Percentiles rank a stretch among this genome's conserved stretches.
Evolutionary conservation across 92 coral and sea anemone genomes (phyloP).

Genomic region (Heteractis magnifica): DNA sequence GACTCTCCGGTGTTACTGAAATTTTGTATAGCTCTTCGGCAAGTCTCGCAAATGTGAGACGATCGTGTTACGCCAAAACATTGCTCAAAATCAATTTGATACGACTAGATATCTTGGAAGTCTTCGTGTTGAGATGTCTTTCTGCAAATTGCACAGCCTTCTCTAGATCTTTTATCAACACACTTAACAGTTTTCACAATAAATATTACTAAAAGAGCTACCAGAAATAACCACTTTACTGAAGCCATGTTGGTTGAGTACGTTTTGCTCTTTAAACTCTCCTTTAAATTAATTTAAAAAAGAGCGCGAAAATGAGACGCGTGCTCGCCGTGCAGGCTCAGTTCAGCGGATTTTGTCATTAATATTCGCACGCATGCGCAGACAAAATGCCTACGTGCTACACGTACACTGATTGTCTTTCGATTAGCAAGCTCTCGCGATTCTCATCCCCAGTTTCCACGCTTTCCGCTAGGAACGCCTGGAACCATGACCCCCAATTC

Average conservation of each 20-base stretch:
- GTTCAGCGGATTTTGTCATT: constrained; percentile 6
- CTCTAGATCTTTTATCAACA: neutral
- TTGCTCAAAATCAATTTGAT: neutral
- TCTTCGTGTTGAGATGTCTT: neutral
- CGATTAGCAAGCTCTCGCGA: too few relatives aligned
- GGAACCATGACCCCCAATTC: too few relatives aligned
- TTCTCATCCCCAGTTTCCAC: too few relatives aligned
- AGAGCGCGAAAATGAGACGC: constrained; percentile 14
- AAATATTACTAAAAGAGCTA: neutral
- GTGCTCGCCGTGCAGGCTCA: constrained; percentile 10
- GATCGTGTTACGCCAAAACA: constrained; percentile 15
- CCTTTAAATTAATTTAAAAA: constrained; percentile 3
- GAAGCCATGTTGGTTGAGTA: constrained; percentile 11
- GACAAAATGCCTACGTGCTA: constrained; percentile 26
- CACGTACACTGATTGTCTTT: too few relatives aligned
- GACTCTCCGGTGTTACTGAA: constrained; percentile 4
- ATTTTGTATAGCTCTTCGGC: neutral
- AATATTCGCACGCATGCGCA: constrained; percentile 3
- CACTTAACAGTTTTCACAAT: neutral
- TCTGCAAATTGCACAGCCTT: constrained; percentile 12
- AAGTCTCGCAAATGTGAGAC: neutral
- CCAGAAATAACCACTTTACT: neutral
- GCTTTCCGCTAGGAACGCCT: too few relatives aligned
- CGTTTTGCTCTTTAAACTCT: neutral
- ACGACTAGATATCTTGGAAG: neutral